A percentile compares a stretch with the other conserved stretches of the same genome.
phyloP scores from a whole-genome alignment of 1,140 invertebrate species.

The Hesperophylax magnus region DNA sequence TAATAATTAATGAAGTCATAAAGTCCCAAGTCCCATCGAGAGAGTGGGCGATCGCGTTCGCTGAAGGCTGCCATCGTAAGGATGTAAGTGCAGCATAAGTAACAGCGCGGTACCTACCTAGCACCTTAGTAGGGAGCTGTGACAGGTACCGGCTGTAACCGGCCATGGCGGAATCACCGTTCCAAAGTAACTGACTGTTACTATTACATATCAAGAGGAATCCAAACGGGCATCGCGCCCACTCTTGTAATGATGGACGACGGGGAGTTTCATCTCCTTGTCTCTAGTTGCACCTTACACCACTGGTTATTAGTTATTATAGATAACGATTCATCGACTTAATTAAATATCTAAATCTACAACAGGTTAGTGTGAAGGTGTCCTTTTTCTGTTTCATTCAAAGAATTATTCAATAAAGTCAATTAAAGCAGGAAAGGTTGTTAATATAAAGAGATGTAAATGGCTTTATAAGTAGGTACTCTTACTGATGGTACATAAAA shows the following conservation, averaged over 20 bases:
- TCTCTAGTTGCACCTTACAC: neutral
- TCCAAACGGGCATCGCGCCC: neutral
- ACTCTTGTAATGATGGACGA: neutral
- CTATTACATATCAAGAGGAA: conserved; percentile 20
- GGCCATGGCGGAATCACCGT: conserved; percentile 24
- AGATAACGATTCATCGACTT: no score
- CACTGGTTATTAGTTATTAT: no score
- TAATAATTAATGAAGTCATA: conserved; percentile 11
- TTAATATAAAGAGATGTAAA: no score
- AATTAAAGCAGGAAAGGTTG: no score
- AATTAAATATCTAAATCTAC: no score
- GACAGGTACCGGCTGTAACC: no score
- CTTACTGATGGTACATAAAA: no score
- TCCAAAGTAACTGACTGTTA: neutral
- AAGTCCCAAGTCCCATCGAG: conserved; percentile 6
- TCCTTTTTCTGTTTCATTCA: no score
- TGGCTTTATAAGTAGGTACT: no score
- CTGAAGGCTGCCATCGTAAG: conserved; percentile 7
- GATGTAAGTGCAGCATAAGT: neutral
- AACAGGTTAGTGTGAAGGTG: no score
- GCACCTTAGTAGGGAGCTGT: no score
- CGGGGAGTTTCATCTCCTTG: neutral
- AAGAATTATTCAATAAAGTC: no score
- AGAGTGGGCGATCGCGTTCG: conserved; percentile 13
- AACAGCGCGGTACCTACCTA: neutral